Evolutionary conservation across 1,140 invertebrate species (phyloP).

Genomic region (Drosophila nigromelanica): DNA sequence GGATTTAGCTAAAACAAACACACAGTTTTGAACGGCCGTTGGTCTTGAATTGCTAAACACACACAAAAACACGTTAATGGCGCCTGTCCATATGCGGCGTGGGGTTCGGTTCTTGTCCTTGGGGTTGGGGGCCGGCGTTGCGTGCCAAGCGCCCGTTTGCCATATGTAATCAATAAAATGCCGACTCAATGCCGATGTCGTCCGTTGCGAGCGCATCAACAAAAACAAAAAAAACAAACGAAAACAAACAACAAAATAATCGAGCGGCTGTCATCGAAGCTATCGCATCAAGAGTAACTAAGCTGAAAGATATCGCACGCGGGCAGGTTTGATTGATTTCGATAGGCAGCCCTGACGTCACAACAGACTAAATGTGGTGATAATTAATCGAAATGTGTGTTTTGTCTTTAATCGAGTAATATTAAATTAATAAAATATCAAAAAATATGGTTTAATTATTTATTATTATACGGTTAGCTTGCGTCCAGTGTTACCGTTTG

Average conservation of each 20-base stretch:
- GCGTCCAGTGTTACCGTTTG: constrained; percentile 10
- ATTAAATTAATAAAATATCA: too few relatives aligned
- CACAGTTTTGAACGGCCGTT: constrained; percentile 33
- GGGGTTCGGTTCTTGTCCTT: constrained; percentile 58
- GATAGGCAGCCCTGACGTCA: too few relatives aligned
- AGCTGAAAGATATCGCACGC: background rate
- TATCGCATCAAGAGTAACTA: constrained; percentile 8
- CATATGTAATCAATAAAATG: constrained; percentile 56
- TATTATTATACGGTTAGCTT: background rate
- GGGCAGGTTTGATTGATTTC: too few relatives aligned
- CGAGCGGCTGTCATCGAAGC: constrained; percentile 24
- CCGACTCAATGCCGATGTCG: constrained; percentile 41
- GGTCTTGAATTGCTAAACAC: constrained; percentile 47
- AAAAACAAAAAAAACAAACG: constrained; percentile 23
- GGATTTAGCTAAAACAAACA: constrained; percentile 29
- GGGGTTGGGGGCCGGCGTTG: constrained; percentile 67
- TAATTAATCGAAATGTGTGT: too few relatives aligned
- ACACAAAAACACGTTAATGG: constrained; percentile 44
- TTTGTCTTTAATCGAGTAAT: too few relatives aligned
- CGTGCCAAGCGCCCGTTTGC: constrained; percentile 48
- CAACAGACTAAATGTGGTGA: too few relatives aligned
- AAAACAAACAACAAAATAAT: constrained; percentile 31
- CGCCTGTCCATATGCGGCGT: constrained; percentile 50
- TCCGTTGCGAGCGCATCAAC: constrained; percentile 17
- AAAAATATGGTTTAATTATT: too few relatives aligned